Evolutionary conservation across 2,888 invertebrate genomes (phyloP).

Genomic region (Anodontia alba): DNA sequence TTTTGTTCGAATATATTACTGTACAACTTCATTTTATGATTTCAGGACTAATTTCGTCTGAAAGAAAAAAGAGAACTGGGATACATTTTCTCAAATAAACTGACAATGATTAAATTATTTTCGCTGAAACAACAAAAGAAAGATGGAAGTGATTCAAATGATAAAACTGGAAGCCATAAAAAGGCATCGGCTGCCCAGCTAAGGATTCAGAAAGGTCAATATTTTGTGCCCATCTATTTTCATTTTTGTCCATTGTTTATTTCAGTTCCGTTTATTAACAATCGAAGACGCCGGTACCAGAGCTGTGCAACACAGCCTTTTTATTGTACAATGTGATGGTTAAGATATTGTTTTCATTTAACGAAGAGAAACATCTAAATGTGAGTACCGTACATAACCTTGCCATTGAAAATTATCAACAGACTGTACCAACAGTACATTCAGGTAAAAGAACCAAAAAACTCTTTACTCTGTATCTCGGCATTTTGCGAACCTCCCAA

Average conservation of each 20-base stretch:
- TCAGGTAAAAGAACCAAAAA: no score
- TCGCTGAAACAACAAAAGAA: conserved; percentile 99
- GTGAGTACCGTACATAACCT: no score
- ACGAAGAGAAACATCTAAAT: no score
- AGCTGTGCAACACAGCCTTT: no score
- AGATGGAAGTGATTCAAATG: conserved; percentile 88
- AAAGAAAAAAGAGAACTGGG: background rate
- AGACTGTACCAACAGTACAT: no score
- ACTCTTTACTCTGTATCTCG: no score
- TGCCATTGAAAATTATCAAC: no score
- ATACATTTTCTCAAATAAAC: background rate
- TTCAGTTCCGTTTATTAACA: no score
- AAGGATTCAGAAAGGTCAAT: conserved; percentile 97
- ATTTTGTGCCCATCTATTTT: background rate
- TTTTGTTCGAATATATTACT: background rate
- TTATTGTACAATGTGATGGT: no score
- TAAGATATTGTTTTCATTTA: no score
- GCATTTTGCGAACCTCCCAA: no score
- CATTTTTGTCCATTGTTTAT: background rate
- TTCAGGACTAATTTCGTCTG: conserved; percentile 10
- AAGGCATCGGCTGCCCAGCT: conserved; percentile 98
- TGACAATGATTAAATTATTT: conserved; percentile 97
- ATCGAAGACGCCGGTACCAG: no score
- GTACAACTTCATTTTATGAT: background rate
- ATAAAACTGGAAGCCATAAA: conserved; percentile 85